phyloP scores from a whole-genome alignment of 1,140 invertebrate species.

The Gryon sp. region DNA sequence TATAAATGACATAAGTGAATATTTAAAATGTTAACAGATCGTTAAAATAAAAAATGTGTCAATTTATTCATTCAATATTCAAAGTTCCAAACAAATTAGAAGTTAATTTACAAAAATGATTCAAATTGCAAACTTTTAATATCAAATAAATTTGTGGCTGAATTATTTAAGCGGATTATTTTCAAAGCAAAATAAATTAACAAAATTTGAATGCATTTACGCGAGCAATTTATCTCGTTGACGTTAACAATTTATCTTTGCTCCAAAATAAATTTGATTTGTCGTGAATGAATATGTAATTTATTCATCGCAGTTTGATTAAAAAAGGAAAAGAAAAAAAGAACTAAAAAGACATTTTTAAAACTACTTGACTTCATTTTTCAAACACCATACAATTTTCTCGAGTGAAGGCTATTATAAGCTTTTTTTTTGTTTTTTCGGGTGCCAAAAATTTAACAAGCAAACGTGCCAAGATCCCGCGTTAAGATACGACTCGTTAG shows the following conservation, averaged over 20 bases:
- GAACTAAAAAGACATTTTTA: no score
- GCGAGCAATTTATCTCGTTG: slow-evolving; percentile 25
- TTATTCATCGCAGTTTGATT: no score
- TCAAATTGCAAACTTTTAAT: no score
- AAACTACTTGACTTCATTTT: not conserved
- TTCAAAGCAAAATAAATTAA: slow-evolving; percentile 22
- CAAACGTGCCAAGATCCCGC: slow-evolving; percentile 60
- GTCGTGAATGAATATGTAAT: slow-evolving; percentile 27
- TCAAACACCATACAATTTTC: slow-evolving; percentile 36
- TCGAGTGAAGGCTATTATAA: slow-evolving; percentile 30
- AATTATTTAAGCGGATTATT: no score
- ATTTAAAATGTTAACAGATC: no score
- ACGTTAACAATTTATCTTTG: slow-evolving; percentile 23
- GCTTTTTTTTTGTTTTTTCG: no score
- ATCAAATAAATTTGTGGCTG: no score
- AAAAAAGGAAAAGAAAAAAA: not conserved
- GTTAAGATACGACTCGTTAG: slow-evolving; percentile 67
- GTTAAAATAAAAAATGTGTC: no score
- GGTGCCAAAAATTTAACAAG: slow-evolving; percentile 67
- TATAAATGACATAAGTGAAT: no score
- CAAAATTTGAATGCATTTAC: not conserved
- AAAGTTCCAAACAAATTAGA: no score
- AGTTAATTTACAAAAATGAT: no score
- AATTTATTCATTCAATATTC: no score
- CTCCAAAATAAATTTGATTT: slow-evolving; percentile 37